Evolutionary conservation across 2,888 invertebrate genomes (phyloP).

Genomic region (Caenorhabditis sp.): DNA sequence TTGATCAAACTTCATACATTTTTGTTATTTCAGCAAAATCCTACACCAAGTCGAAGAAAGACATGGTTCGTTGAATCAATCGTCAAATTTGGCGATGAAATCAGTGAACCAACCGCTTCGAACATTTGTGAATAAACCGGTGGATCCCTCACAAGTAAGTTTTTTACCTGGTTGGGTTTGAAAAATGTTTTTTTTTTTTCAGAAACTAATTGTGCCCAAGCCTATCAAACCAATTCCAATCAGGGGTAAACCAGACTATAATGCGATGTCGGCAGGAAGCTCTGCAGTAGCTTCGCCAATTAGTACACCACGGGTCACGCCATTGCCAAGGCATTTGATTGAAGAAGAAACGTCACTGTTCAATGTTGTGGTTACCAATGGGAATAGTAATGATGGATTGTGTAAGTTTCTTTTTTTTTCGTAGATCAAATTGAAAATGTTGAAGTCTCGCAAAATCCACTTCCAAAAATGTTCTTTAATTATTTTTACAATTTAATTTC

Average conservation of each 20-base stretch:
- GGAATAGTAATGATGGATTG: constrained; percentile 41
- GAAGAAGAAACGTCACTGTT: constrained; percentile 38
- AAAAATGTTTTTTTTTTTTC: background rate
- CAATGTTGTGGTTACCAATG: constrained; percentile 11
- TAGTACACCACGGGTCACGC: constrained; percentile 53
- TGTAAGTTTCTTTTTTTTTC: constrained; percentile 13
- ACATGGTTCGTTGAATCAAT: constrained; percentile 2
- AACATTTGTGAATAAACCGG: constrained; percentile 18
- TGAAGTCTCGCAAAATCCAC: no score
- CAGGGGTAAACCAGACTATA: constrained; percentile 6
- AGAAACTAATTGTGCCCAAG: constrained; percentile 48
- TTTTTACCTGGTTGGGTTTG: background rate
- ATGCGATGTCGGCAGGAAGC: constrained; percentile 46
- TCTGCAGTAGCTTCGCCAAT: constrained; percentile 50
- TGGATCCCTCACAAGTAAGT: background rate
- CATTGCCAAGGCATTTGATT: constrained; percentile 24
- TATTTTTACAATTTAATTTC: constrained; percentile 12
- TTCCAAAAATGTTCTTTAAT: no score
- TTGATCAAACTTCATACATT: no score
- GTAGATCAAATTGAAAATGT: no score
- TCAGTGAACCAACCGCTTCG: constrained; percentile 7
- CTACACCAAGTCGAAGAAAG: constrained; percentile 21
- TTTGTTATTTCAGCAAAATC: constrained; percentile 27
- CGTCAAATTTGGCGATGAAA: background rate
- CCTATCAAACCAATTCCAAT: constrained; percentile 48